phyloP scores from a whole-genome alignment of 2,113 vertebrate genomes.

The Malurus alboscapulatus region DNA sequence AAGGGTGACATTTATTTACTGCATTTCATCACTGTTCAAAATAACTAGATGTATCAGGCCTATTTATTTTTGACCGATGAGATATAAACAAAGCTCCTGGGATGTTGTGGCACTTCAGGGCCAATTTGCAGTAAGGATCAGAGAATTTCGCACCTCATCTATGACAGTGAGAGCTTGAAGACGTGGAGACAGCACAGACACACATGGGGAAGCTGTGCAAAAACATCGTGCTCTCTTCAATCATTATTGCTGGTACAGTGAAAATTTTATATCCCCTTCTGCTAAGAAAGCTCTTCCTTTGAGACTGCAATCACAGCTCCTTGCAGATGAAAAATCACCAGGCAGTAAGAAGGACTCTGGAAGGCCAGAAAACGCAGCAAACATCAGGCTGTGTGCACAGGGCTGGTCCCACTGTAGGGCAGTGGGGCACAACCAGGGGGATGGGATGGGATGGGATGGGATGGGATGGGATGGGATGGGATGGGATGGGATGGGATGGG shows the following conservation, averaged over 20 bases:
- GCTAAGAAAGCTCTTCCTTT: background rate
- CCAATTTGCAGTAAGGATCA: constrained; percentile 54
- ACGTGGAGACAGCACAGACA: background rate
- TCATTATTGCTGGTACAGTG: background rate
- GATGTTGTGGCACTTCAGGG: constrained; percentile 56
- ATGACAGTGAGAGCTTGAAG: background rate
- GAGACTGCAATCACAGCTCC: background rate
- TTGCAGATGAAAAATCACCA: background rate
- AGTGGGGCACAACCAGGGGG: rapidly evolving
- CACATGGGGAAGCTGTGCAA: background rate
- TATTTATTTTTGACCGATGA: constrained; percentile 59
- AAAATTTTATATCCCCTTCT: constrained; percentile 17
- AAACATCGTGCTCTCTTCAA: background rate
- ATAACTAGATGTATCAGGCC: constrained; percentile 36
- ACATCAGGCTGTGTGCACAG: background rate
- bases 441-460: too few species aligned
- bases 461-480: too few species aligned
- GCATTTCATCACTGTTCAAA: constrained; percentile 42
- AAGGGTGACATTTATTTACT: constrained; percentile 65
- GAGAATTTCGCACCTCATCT: constrained; percentile 37
- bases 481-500: too few species aligned
- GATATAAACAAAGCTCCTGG: constrained; percentile 47
- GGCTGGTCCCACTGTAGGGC: rapidly evolving
- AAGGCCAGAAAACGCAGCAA: background rate
- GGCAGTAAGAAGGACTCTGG: background rate